phyloP scores from a whole-genome alignment of 2,113 vertebrate species.

The Hemichromis elongatus region DNA sequence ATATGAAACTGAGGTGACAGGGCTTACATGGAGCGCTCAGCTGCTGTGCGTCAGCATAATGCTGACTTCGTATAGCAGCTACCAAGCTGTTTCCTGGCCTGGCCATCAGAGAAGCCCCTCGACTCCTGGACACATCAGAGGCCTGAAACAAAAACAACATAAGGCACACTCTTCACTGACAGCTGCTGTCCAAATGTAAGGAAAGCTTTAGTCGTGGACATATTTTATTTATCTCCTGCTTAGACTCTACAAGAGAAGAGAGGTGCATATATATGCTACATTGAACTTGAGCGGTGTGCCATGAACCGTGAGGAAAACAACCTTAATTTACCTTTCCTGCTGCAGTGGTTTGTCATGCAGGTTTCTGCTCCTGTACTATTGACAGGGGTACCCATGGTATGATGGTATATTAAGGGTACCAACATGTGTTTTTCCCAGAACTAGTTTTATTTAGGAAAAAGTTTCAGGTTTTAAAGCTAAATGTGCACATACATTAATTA shows the following conservation, averaged over 20 bases:
- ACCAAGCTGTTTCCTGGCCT: slow-evolving; percentile 87
- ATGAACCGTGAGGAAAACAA: background rate
- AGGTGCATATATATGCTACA: background rate
- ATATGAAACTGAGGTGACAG: no score
- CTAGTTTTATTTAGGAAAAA: background rate
- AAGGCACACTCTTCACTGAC: background rate
- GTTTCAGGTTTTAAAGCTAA: background rate
- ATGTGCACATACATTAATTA: background rate
- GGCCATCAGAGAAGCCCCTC: slow-evolving; percentile 82
- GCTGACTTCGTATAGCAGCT: slow-evolving; percentile 87
- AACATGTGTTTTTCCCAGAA: background rate
- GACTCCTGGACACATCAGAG: slow-evolving; percentile 92
- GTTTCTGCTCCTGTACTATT: accelerated
- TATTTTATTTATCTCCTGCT: background rate
- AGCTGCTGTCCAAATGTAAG: background rate
- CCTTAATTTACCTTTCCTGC: background rate
- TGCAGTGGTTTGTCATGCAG: background rate
- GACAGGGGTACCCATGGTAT: background rate
- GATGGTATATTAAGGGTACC: background rate
- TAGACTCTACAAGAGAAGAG: background rate
- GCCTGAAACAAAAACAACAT: slow-evolving; percentile 70
- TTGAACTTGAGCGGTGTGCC: background rate
- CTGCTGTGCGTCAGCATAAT: slow-evolving; percentile 82
- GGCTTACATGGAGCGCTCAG: slow-evolving; percentile 64
- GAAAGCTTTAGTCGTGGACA: accelerated